These are phyloP conservation scores for Agonopterix alstromeriana DNA, from an alignment of 2,888 invertebrate species.

Conservation along the genomic window DNA sequence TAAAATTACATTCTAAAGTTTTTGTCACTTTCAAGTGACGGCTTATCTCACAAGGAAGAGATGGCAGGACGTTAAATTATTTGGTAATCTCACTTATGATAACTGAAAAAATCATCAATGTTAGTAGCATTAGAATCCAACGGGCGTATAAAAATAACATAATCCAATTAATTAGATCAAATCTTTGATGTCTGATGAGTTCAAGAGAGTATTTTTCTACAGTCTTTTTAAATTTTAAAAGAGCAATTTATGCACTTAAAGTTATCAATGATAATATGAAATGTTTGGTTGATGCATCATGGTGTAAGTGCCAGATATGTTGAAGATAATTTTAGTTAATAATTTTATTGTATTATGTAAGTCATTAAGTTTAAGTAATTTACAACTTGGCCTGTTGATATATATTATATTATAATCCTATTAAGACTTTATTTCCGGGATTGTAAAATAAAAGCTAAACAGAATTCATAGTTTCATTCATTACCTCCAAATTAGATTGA, in stretches of 20 bases:
- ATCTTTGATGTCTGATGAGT: conserved; percentile 57
- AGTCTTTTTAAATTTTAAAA: conserved; percentile 67
- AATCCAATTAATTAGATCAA: conserved; percentile 54
- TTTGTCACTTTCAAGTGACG: no score
- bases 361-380: conserved; percentile 78
- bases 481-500: not conserved
- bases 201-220: conserved; percentile 74
- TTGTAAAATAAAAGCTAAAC: conserved; percentile 75
- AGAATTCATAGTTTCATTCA: conserved; percentile 36
- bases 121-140: conserved; percentile 28
- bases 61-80: no score
- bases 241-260: conserved; percentile 61
- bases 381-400: conserved; percentile 77
- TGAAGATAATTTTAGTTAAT: conserved; percentile 75
- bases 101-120: conserved; percentile 35
- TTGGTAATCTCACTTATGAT: conserved; percentile 61
- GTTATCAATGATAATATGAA: conserved; percentile 56
- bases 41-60: no score
- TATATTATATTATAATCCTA: conserved; percentile 76
- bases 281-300: conserved; percentile 66
- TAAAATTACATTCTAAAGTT: not conserved
- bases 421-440: conserved; percentile 76
- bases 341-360: conserved; percentile 76
- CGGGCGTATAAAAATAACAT: conserved; percentile 43
- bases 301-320: conserved; percentile 73